phyloP scores from a whole-genome alignment of 2,113 vertebrate species.

The Actenoides lindsayi region DNA sequence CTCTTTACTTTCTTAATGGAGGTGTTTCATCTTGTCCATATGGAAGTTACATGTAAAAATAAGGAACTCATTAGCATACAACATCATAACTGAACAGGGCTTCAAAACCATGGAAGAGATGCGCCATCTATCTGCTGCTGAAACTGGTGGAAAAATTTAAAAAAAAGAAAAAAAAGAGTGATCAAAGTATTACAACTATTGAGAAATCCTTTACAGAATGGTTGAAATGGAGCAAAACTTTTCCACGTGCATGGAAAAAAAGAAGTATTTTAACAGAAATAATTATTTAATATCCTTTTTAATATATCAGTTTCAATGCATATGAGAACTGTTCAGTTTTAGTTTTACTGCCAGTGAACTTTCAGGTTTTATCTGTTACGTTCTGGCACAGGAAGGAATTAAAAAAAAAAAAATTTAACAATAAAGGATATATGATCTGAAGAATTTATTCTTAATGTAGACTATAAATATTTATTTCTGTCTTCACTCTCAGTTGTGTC shows the following conservation, averaged over 20 bases:
- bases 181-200: neutral
- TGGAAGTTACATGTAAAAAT: neutral
- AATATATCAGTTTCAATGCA: neutral
- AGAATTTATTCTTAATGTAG: neutral
- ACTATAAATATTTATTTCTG: neutral
- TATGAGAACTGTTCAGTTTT: neutral
- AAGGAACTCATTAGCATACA: neutral
- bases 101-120: neutral
- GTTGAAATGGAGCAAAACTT: neutral
- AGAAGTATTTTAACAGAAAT: neutral
- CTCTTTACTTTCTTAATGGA: neutral
- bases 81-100: neutral
- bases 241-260: neutral
- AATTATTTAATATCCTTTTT: neutral
- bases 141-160: neutral
- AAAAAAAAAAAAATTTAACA: neutral
- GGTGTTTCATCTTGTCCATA: fast-evolving
- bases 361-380: neutral
- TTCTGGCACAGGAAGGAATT: neutral
- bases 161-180: neutral
- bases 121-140: neutral
- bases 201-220: neutral
- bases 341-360: neutral
- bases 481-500: neutral
- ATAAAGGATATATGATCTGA: neutral